Evolutionary conservation across 2,113 vertebrate genomes (phyloP), one percentile per base, ranked within the genome.

Genomic region (Atlantisia rogersi): DNA sequence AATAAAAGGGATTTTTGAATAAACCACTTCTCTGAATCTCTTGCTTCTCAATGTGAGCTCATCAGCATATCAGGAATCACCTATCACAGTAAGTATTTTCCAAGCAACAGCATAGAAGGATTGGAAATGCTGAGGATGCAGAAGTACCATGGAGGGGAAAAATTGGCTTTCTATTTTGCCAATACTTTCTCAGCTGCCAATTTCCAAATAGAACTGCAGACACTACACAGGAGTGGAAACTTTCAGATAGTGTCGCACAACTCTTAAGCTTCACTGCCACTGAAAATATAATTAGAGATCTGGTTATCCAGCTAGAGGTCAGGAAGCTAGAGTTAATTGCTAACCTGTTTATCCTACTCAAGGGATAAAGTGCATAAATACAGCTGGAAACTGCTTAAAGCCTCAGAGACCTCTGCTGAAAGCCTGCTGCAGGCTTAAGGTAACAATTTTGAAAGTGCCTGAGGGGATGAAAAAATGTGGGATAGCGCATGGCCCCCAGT

Each of bases 271-370:
- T 91, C 84, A 40, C 90, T 94, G 96, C 94, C 91, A 92, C 93
- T 82, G 91, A 92, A 95, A 97, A 97, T 90, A 95, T 88, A 97
- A 97, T 97, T 97, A 97, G 92, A 94, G 94, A 95, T 96, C 95
- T 96, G 94, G 95, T 97, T 97, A 97, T 97, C 94, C 92, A 82
- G 85, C 90, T 94, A 90, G 91, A 92, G 96, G 97, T 96, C 97
- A 96, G 91, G 86, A 94, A 94, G 96, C 91, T 84, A 87, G 92
- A 94, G 97, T 96, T 97, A 97, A 97, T 97, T 97, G 92, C 94
- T 97, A 97, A 97, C 96, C 95, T 96, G 95, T 97, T 97, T 97
- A 97, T 97, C 90, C 94, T 94, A 85, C 97, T 97, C 97, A 85
- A 78, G 97, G 95, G 97, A 97, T 89, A 84, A 94, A 96, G 88